Evolutionary conservation across 2,797 vertebrate genomes (phyloP), one percentile per base, ranked within the genome.

Genomic region (Mustela erminea): DNA sequence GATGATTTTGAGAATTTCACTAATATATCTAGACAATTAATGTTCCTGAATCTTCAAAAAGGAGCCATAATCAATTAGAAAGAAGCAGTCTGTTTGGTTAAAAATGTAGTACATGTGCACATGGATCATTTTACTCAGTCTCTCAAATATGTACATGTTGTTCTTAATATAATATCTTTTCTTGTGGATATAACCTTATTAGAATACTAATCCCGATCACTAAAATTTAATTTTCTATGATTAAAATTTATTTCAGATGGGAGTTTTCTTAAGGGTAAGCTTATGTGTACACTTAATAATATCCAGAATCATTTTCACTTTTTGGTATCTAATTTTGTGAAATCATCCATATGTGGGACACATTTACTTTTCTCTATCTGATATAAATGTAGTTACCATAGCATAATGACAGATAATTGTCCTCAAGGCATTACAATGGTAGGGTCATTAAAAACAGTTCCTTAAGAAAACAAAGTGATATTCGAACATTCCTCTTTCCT

Each of bases 171-270:
- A 86, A 17, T 93, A 84, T 60, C 13, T 90, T 96, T 90, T 78
- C 72, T 90, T 95, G 5, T 70, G 64, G 60, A n/a, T 10, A 62
- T 62, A 85, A 35, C 1, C n/a, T 93, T 88, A 56, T 92, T 92
- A 46, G 25, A 86, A 78, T 87, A 32, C 2, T 82, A 96, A 81
- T 12, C 4, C 32, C 80, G 46, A 85, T 81, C 32, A 70, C 60
- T 54, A 74, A 1, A 90, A 54, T 90, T 95, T 75, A 90, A 95
- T 96, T 90, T 95, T 62, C 72, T 62, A 43, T 87, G 43, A 81
- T 93, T 97, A 91, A 95, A 66, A 29, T 94, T 95, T 87, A 84
- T 35, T 77, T 66, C 77, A 94, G 72, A 18, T 88, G 35, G 18
- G 74, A 92, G 27, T 85, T 92, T 93, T 90, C 35, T 62, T 86